phyloP scores from a whole-genome alignment of 1,140 invertebrate genomes.

The Hydropsyche tenuis region DNA sequence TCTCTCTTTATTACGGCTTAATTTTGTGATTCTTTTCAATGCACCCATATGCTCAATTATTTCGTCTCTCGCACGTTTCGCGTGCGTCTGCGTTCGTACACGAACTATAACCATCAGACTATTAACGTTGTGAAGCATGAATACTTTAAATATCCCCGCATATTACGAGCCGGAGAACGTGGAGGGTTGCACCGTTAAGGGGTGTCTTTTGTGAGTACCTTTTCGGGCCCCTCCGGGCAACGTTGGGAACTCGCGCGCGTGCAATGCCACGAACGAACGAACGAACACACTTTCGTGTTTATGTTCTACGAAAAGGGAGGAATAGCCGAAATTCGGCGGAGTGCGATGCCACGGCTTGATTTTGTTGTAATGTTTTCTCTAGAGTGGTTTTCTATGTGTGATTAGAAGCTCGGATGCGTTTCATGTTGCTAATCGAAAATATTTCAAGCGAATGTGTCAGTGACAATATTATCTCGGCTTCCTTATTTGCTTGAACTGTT shows the following conservation, averaged over 20 bases:
- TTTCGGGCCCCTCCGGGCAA: background rate
- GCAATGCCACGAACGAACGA: background rate
- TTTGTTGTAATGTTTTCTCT: too few species aligned
- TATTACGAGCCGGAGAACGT: background rate
- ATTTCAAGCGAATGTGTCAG: too few species aligned
- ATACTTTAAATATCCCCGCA: constrained; percentile 24
- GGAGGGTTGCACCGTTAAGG: background rate
- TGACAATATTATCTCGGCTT: too few species aligned
- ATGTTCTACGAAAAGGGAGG: too few species aligned
- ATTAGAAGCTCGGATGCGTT: too few species aligned
- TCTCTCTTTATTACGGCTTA: constrained; percentile 16
- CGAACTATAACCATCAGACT: too few species aligned
- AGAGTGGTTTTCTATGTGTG: too few species aligned
- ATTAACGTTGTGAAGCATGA: constrained; percentile 23
- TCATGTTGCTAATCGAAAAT: too few species aligned
- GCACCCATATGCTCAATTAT: constrained; percentile 15
- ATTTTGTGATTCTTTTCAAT: constrained; percentile 28
- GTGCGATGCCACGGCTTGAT: too few species aligned
- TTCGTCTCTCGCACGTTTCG: background rate
- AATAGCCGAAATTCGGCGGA: too few species aligned
- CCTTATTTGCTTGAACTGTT: too few species aligned
- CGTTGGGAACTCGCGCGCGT: constrained; percentile 1
- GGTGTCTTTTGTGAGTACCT: constrained; percentile 22
- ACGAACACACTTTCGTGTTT: too few species aligned
- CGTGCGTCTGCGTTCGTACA: background rate